Evolutionary conservation across 2,797 vertebrate species (phyloP).

Genomic region (Menidia menidia): DNA sequence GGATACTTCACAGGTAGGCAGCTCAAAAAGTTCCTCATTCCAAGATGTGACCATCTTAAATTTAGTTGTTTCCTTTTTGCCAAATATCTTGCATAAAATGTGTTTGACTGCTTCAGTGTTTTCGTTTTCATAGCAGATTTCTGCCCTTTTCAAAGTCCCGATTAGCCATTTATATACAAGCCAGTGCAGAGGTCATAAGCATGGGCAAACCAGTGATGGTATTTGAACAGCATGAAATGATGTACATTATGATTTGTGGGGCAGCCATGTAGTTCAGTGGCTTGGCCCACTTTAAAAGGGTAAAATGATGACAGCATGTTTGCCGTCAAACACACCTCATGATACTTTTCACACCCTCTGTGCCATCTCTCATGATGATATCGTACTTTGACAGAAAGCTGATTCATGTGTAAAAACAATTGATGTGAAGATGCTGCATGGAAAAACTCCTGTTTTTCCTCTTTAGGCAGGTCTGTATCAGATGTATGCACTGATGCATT

Average conservation of each 20-base stretch:
- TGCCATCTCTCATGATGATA: neutral
- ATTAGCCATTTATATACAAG: neutral
- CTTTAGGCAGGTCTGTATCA: too few relatives aligned
- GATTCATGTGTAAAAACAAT: too few relatives aligned
- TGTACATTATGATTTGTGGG: neutral
- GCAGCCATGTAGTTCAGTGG: constrained; percentile 17
- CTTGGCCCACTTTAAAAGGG: neutral
- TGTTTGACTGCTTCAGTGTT: neutral
- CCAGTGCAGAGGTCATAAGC: neutral
- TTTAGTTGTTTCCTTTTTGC: neutral
- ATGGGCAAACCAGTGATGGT: neutral
- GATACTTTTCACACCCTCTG: neutral
- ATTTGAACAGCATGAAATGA: neutral
- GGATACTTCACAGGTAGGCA: neutral
- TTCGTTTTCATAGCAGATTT: neutral
- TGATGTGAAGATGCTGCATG: too few relatives aligned
- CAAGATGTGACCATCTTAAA: neutral
- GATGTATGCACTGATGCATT: too few relatives aligned
- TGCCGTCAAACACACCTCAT: neutral
- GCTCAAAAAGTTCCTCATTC: constrained; percentile 20
- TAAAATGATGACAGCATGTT: neutral
- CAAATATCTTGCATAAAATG: neutral
- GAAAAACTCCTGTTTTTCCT: too few relatives aligned
- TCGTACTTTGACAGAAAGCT: neutral
- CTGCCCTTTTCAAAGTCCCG: neutral